phyloP scores from a whole-genome alignment of 2,888 invertebrate species.

The Pelosia muscerda region DNA sequence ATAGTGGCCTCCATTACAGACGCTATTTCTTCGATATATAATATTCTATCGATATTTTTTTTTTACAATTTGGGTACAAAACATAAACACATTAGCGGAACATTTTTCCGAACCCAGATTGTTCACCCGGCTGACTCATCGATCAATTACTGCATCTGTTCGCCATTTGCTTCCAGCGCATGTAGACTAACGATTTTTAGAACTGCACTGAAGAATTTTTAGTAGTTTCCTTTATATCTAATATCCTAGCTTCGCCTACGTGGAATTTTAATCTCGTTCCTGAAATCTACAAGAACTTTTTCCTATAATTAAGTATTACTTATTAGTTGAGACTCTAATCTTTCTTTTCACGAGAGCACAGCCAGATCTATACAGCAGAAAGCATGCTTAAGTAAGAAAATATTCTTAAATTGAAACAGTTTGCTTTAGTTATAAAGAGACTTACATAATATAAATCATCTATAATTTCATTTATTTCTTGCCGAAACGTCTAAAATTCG shows the following conservation, averaged over 20 bases:
- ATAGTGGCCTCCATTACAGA: too few species aligned
- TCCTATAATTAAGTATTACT: too few species aligned
- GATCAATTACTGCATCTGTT: constrained; percentile 59
- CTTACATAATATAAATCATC: not conserved
- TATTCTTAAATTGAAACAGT: not conserved
- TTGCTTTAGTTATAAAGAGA: not conserved
- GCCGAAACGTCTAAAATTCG: not conserved
- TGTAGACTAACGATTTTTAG: constrained; percentile 18
- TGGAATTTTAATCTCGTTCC: too few species aligned
- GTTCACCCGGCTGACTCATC: constrained; percentile 43
- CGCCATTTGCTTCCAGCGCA: constrained; percentile 39
- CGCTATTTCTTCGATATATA: too few species aligned
- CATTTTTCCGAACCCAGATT: not conserved
- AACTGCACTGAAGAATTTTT: not conserved
- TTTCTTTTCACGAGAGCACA: too few species aligned
- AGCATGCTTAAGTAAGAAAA: too few species aligned
- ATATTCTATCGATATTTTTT: too few species aligned
- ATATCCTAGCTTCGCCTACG: too few species aligned
- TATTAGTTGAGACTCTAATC: too few species aligned
- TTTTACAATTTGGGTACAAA: not conserved
- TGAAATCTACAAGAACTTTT: too few species aligned
- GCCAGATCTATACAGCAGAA: too few species aligned
- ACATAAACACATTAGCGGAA: not conserved
- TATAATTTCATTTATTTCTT: not conserved
- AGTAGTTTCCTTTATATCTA: not conserved